Percentiles rank a stretch among this genome's conserved stretches.
phyloP scores from a whole-genome alignment of 2,797 vertebrate species.

The Morelia viridis region DNA sequence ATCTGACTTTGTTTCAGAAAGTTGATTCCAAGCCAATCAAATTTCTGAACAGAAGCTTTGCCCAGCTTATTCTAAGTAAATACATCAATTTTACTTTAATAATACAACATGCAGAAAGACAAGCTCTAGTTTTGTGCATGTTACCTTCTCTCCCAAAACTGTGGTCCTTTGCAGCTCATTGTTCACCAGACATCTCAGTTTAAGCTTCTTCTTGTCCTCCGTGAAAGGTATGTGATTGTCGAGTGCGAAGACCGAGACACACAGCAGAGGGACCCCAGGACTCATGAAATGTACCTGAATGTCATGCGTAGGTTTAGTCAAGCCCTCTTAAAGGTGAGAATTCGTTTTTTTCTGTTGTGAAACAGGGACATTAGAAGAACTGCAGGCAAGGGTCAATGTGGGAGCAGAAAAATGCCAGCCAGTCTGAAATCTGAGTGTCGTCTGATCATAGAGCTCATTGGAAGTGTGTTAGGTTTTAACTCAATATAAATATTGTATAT shows the following conservation, averaged over 20 bases:
- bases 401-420: rapidly evolving
- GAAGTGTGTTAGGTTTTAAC: too few relatives aligned
- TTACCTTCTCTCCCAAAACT: background rate
- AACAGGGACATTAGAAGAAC: background rate
- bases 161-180: background rate
- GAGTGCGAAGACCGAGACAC: constrained; percentile 99
- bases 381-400: background rate
- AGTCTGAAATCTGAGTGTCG: background rate
- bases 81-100: background rate
- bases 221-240: constrained; percentile 93
- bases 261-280: constrained; percentile 95
- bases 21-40: too few relatives aligned
- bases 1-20: too few relatives aligned
- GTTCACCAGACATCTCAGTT: background rate
- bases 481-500: too few relatives aligned
- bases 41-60: too few relatives aligned
- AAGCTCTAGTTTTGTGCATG: background rate
- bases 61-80: background rate
- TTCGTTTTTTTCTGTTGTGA: background rate
- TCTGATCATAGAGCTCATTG: background rate
- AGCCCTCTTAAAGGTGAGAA: constrained; percentile 89
- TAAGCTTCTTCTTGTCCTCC: background rate
- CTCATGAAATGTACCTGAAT: constrained; percentile 97
- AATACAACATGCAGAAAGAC: background rate
- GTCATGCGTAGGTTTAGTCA: constrained; percentile 98